Percentiles rank a stretch among this genome's conserved stretches.
phyloP scores from a whole-genome alignment of 2,797 vertebrate species.

The Chaetodon trifasciatus region DNA sequence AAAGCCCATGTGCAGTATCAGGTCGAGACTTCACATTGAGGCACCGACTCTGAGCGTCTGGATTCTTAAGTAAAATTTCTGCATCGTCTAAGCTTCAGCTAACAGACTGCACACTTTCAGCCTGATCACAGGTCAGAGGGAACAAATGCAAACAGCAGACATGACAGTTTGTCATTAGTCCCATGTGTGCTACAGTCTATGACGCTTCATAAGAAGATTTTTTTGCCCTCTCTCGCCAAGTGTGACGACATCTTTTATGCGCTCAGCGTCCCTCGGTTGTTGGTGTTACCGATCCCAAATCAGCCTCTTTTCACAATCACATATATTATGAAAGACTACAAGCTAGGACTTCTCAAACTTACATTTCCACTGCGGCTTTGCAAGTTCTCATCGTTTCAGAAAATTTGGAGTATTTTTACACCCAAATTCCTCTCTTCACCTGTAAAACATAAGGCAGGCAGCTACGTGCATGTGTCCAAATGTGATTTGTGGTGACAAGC shows the following conservation, averaged over 20 bases:
- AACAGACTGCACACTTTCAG: too few species aligned
- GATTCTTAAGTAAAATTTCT: background rate
- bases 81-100: too few species aligned
- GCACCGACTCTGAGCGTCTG: too few species aligned
- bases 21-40: slow-evolving; percentile 4
- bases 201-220: too few species aligned
- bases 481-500: background rate
- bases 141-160: background rate
- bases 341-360: background rate
- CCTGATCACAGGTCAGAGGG: too few species aligned
- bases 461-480: background rate
- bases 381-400: background rate
- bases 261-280: background rate
- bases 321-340: background rate
- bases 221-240: background rate
- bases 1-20: background rate
- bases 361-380: background rate
- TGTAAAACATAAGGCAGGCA: background rate
- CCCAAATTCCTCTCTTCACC: background rate
- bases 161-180: background rate
- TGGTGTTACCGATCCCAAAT: background rate
- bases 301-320: background rate
- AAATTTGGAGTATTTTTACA: background rate
- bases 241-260: background rate
- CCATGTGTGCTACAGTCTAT: background rate